Evolutionary conservation across 2,113 vertebrate species (phyloP).

Genomic region (Saguinus midas): DNA sequence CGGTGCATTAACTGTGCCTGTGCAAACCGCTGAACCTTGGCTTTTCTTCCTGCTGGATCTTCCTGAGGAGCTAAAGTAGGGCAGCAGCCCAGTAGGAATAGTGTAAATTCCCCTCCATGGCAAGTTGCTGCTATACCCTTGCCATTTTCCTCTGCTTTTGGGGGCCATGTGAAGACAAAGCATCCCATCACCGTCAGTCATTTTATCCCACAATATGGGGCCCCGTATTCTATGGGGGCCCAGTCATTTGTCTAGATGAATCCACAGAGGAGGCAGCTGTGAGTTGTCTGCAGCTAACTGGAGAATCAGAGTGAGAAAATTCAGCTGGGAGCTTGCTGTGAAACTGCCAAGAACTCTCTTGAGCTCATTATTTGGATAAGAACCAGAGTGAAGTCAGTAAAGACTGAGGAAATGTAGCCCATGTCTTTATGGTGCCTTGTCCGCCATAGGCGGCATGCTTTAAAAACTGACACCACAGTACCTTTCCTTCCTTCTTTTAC

Average conservation of each 20-base stretch:
- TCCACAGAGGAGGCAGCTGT: background rate
- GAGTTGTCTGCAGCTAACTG: background rate
- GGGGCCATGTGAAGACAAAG: background rate
- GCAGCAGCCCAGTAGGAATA: background rate
- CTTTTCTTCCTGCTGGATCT: constrained; percentile 1
- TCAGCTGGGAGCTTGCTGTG: constrained; percentile 37
- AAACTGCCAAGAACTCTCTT: constrained; percentile 30
- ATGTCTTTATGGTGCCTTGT: background rate
- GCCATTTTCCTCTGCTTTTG: background rate
- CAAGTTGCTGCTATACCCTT: background rate
- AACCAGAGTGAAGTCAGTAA: constrained; percentile 35
- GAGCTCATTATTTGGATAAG: constrained; percentile 64
- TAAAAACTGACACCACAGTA: background rate
- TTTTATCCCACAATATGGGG: background rate
- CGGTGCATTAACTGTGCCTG: constrained; percentile 33
- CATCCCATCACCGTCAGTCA: background rate
- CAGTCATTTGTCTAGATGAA: background rate
- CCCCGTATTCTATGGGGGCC: background rate
- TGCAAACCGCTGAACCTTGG: background rate
- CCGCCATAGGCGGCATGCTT: background rate
- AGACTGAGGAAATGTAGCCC: background rate
- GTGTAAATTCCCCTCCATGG: background rate
- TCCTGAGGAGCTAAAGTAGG: constrained; percentile 31
- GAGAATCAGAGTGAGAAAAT: background rate
- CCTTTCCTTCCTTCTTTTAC: background rate